Evolutionary conservation across 1,140 invertebrate genomes (phyloP).

Genomic region (Eupristina koningsbergeri): DNA sequence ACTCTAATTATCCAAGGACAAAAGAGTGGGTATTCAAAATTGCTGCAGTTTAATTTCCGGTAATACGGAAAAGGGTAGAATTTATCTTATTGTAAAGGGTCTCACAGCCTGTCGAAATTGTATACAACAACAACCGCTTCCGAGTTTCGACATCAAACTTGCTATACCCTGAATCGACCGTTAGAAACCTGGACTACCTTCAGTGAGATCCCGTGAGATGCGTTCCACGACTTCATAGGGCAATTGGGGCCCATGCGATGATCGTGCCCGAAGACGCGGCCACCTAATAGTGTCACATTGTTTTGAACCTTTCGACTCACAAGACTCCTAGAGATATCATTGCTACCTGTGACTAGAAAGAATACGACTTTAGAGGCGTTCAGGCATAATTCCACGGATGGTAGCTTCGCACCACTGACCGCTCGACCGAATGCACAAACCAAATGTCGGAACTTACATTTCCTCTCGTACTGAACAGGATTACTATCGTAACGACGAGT

Average conservation of each 20-base stretch:
- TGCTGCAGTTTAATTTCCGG: too few species aligned
- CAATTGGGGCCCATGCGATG: neutral
- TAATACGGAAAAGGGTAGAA: too few species aligned
- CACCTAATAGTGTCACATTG: constrained; percentile 54
- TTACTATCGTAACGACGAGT: constrained; percentile 66
- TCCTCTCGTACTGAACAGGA: constrained; percentile 77
- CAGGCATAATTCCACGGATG: constrained; percentile 84
- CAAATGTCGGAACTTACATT: constrained; percentile 85
- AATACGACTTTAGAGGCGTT: constrained; percentile 84
- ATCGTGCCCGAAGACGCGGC: neutral
- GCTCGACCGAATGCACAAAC: constrained; percentile 76
- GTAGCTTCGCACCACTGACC: constrained; percentile 79
- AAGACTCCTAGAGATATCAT: constrained; percentile 73
- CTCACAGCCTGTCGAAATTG: too few species aligned
- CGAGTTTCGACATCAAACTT: too few species aligned
- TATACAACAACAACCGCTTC: too few species aligned
- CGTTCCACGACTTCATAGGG: neutral
- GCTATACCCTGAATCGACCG: too few species aligned
- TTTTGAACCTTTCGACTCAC: constrained; percentile 57
- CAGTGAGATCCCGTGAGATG: neutral
- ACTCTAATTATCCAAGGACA: too few species aligned
- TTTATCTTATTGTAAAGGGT: too few species aligned
- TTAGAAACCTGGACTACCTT: neutral
- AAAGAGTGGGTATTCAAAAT: too few species aligned
- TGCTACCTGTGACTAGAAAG: constrained; percentile 77